Percentiles rank a stretch among this genome's conserved stretches.
phyloP scores from a whole-genome alignment of 1,140 invertebrate genomes.

The Drosophila obscura region DNA sequence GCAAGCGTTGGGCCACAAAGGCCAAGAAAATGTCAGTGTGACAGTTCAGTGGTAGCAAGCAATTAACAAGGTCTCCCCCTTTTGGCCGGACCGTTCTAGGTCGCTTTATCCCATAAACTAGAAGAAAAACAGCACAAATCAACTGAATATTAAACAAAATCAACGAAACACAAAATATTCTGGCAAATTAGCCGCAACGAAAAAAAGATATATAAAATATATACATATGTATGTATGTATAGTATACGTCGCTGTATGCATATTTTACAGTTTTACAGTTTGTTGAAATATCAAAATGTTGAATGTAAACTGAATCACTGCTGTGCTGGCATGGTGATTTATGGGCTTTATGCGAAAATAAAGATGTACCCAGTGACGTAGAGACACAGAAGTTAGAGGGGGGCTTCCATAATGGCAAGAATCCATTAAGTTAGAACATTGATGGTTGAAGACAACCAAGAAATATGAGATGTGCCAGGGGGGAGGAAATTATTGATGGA shows the following conservation, averaged over 20 bases:
- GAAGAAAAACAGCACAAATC: constrained; percentile 11
- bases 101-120: constrained; percentile 1
- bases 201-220: not conserved
- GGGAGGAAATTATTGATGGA: too few relatives aligned
- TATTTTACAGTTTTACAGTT: constrained; percentile 6
- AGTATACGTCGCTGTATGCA: not conserved
- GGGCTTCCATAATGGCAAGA: not conserved
- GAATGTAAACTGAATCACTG: constrained; percentile 49
- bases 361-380: constrained; percentile 24
- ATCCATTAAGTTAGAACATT: too few relatives aligned
- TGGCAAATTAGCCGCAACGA: constrained; percentile 8
- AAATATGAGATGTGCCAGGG: too few relatives aligned
- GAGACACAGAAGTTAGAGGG: not conserved
- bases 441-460: too few relatives aligned
- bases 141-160: constrained; percentile 49
- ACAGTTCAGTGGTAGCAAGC: constrained; percentile 37
- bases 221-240: not conserved
- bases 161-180: constrained; percentile 38
- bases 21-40: constrained; percentile 13
- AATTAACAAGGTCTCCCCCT: constrained; percentile 31
- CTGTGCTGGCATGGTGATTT: constrained; percentile 33
- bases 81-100: constrained; percentile 10
- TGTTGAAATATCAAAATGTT: constrained; percentile 39
- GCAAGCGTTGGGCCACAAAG: constrained; percentile 29
- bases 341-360: constrained; percentile 26